Percentiles rank a stretch among this genome's conserved stretches.
Conservation (phyloP, 92 coral and sea anemone genomes). For the Bergia sp. region DNA sequence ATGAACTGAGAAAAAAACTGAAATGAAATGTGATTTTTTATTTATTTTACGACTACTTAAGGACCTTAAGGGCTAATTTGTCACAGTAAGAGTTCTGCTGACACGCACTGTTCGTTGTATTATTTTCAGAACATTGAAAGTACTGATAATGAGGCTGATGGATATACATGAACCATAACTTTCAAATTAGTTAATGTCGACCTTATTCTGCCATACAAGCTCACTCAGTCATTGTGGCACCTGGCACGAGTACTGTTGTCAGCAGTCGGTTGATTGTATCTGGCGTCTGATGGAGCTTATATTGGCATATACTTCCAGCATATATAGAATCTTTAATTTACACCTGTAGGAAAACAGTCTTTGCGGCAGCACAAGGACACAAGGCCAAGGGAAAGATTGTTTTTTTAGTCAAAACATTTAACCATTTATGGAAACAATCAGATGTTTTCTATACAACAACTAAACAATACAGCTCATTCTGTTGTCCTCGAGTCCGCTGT, state of each 20-base stretch:
- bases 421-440: background rate
- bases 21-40: no score
- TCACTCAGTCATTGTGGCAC: background rate
- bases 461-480: no score
- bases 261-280: background rate
- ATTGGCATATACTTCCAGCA: background rate
- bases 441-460: background rate
- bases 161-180: background rate
- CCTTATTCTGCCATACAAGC: background rate
- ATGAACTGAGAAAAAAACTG: no score
- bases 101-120: no score
- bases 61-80: no score
- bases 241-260: background rate
- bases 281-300: background rate
- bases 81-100: no score
- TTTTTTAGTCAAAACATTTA: no score
- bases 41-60: no score
- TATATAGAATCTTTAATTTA: no score
- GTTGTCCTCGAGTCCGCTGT: no score
- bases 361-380: background rate
- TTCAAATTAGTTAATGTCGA: background rate
- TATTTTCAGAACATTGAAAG: no score
- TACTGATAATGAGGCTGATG: no score
- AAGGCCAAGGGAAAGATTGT: background rate
- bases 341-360: background rate